phyloP scores from a whole-genome alignment of 2,797 vertebrate species.

The Tragopan temminckii region DNA sequence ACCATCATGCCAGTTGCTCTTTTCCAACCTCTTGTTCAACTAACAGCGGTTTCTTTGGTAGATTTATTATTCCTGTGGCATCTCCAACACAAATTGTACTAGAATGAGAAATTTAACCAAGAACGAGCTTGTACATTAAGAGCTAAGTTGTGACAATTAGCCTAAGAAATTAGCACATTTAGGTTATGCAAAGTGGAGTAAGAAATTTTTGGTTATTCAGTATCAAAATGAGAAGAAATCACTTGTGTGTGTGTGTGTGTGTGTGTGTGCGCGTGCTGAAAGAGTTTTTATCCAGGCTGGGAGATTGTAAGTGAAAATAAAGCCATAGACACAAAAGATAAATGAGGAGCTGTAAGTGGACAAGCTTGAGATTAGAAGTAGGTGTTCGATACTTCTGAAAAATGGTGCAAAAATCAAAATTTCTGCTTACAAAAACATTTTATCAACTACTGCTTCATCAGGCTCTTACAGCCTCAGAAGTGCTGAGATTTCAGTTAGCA shows the following conservation, averaged over 20 bases:
- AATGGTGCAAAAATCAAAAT: not conserved
- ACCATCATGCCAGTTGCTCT: not conserved
- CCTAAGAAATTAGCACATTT: not conserved
- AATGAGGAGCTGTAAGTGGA: not conserved
- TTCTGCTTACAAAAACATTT: not conserved
- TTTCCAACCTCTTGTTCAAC: not conserved
- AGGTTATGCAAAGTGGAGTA: not conserved
- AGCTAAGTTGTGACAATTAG: not conserved
- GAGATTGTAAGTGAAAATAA: not conserved
- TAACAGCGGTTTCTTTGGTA: not conserved
- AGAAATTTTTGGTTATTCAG: not conserved
- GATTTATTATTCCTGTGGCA: not conserved
- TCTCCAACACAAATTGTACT: not conserved
- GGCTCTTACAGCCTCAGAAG: not conserved
- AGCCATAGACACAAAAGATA: not conserved
- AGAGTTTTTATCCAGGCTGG: not conserved
- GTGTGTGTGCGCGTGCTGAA: not conserved
- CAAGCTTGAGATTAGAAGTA: not conserved
- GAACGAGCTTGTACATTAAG: not conserved
- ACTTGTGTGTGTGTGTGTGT: not conserved
- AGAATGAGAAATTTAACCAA: not conserved
- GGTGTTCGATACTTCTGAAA: not conserved
- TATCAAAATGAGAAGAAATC: not conserved
- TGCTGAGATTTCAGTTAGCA: rapidly evolving
- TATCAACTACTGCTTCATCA: not conserved